Conservation (phyloP, 2,888 invertebrate species). For the Therioaphis trifolii region DNA sequence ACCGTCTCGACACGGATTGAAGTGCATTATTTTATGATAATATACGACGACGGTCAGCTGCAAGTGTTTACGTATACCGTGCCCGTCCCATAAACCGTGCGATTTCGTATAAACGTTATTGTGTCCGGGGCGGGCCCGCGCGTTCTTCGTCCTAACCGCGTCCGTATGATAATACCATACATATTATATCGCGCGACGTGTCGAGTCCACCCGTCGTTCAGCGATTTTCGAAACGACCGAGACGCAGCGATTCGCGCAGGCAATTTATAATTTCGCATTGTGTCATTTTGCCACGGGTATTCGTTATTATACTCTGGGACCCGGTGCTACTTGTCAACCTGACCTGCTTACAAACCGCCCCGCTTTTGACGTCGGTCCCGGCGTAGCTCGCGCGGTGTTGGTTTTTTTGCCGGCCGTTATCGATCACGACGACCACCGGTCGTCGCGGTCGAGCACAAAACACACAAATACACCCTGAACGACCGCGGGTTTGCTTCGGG, state of each 20-base stretch:
- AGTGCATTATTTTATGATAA: no score
- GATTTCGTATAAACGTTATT: neutral
- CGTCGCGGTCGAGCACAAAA: slow-evolving; percentile 10
- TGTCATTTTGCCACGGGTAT: neutral
- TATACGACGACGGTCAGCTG: neutral
- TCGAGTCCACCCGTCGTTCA: neutral
- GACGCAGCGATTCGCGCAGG: slow-evolving; percentile 31
- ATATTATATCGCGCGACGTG: no score
- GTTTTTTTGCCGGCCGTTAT: neutral
- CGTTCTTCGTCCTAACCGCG: no score
- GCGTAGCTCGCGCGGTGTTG: no score
- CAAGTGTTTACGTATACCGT: no score
- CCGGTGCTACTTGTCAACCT: neutral
- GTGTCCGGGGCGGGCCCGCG: no score
- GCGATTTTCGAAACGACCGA: neutral
- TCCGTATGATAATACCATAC: no score
- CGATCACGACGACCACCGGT: slow-evolving; percentile 28
- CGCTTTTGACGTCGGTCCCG: neutral
- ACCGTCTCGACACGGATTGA: no score
- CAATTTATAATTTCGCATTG: slow-evolving; percentile 10
- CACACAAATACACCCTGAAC: neutral
- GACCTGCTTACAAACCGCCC: neutral
- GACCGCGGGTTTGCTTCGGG: neutral
- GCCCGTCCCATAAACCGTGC: no score
- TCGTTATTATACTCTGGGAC: neutral